Base-by-base conservation (phyloP, 2,888 invertebrate genomes). In the Axea sp. region DNA sequence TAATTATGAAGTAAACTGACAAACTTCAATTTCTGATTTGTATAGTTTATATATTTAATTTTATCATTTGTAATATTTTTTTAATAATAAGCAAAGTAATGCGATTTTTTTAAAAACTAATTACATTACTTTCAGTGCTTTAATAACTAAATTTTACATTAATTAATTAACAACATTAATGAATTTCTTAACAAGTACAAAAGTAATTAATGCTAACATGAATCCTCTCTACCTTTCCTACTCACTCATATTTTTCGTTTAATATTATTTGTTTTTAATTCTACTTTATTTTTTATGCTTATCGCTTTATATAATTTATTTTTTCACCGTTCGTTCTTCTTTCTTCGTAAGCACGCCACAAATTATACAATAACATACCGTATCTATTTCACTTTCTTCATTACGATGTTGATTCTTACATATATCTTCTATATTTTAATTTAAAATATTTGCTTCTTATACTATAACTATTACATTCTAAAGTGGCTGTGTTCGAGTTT, bases 401-500 rank as follows among this genome's bases (percentile, higher is more conserved):
- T 60, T 2, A 9, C 35, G 5, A 14, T 55, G 1, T 5, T 69
- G 8, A 41, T 59, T 6, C 12, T 69, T 22, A 31, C 43, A 9
- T 33, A 72, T 11, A 17, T 69, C 11, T 9, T 64, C 8, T 49
- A 19, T 28, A 55, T 28, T 26, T 19, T 62, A 26, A 31, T 60
- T 6, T 68, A 14, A 45, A 31, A n/a, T 4, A 7, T 2, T 12
- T 8, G 0, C 1, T 30, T 22, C 15, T 3, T 6, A 12, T 2
- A 33, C 43, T 35, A 28, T 12, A 55, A 31, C 2, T 7, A 2
- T 35, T 22, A 2, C 9, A 2, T 6, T 7, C 0, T 7, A 22
- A 82, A 88, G 88, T 88, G 88, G 86, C 76, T 88, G 41, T 88
- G 88, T 77, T 87, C 88, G 75, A 88, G 88, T 80, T 79, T 88